phyloP scores from a whole-genome alignment of 2,113 vertebrate species.

The Climacteris rufus region DNA sequence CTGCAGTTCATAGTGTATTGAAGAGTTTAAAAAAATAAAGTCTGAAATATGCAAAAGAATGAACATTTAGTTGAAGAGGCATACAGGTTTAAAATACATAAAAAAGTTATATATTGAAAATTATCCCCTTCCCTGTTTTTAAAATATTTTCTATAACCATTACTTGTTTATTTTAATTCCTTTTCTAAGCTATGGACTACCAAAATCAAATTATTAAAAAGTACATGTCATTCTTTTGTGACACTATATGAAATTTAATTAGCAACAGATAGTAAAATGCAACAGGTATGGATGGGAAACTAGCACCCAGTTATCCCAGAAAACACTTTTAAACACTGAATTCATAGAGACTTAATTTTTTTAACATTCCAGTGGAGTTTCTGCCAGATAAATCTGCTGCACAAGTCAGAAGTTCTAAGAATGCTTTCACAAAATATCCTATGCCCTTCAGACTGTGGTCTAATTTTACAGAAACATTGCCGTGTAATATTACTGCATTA shows the following conservation, averaged over 20 bases:
- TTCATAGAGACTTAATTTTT: neutral
- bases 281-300: neutral
- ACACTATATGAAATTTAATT: neutral
- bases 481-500: neutral
- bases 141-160: neutral
- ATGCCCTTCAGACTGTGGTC: neutral
- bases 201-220: neutral
- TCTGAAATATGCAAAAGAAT: neutral
- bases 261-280: neutral
- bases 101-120: neutral
- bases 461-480: neutral
- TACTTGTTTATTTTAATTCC: neutral
- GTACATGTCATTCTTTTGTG: rapidly evolving
- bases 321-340: neutral
- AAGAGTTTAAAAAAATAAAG: neutral
- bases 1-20: neutral
- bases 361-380: neutral
- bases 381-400: neutral
- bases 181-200: neutral
- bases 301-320: neutral
- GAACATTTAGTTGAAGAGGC: neutral
- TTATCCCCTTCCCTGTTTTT: rapidly evolving
- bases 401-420: neutral
- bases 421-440: neutral
- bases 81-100: neutral